phyloP scores from a whole-genome alignment of 2,888 invertebrate genomes.

The Parnassius glacialis region DNA sequence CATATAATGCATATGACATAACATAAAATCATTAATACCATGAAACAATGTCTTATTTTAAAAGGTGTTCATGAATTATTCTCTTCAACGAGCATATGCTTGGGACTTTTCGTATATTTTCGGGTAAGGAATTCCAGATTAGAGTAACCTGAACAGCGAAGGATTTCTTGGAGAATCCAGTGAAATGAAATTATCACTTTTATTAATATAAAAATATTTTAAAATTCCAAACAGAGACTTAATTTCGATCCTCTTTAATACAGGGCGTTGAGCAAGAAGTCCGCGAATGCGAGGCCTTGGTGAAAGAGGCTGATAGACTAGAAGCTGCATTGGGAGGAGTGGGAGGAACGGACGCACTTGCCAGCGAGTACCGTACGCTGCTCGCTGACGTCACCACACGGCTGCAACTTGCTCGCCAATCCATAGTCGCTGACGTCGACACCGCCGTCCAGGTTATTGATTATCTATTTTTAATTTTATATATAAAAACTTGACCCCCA shows the following conservation, averaged over 20 bases:
- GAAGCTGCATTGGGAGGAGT: conserved; percentile 44
- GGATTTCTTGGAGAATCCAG: too few relatives aligned
- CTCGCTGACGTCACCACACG: conserved; percentile 59
- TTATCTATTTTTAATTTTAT: not conserved
- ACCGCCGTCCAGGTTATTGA: conserved; percentile 62
- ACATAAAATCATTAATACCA: too few relatives aligned
- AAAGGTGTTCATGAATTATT: too few relatives aligned
- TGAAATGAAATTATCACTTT: too few relatives aligned
- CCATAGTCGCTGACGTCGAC: conserved; percentile 63
- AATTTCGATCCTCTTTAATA: not conserved
- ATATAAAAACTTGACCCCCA: not conserved
- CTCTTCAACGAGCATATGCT: too few relatives aligned
- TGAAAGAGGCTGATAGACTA: conserved; percentile 63
- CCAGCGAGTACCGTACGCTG: conserved; percentile 64
- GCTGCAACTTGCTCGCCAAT: conserved; percentile 58
- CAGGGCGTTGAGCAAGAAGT: conserved; percentile 66
- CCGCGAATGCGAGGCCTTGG: conserved; percentile 58
- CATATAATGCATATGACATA: too few relatives aligned
- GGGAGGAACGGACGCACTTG: conserved; percentile 59
- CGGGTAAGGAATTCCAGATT: too few relatives aligned
- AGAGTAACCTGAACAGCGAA: too few relatives aligned
- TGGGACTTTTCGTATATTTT: too few relatives aligned
- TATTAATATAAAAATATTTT: too few relatives aligned
- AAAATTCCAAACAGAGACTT: too few relatives aligned
- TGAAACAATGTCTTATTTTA: too few relatives aligned